Evolutionary conservation across 1,140 invertebrate genomes (phyloP), one percentile per base, ranked within the genome.

Genomic region (honey bee (Apis mellifera)): DNA sequence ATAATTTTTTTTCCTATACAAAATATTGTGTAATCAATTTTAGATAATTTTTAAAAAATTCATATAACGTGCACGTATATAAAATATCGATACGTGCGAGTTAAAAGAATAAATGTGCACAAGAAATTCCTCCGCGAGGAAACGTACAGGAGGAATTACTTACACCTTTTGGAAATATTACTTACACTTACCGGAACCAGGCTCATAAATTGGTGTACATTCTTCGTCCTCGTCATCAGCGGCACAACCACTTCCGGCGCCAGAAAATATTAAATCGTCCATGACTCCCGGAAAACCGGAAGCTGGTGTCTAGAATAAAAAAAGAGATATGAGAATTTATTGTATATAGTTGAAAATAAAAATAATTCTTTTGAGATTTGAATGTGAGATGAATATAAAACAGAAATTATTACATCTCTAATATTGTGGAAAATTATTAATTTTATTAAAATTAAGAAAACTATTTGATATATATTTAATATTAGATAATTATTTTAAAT

Each of bases 231-330:
- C 96, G 90, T 97, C 97, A 90, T 98, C 97, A 83, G 97, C 96
- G 54, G 97, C 95, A 91, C 97, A 98, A 0, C 97, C 97, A 21
- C 97, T 98, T 17, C 98, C 97, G 11, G 97, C 97, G 26, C 97
- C 97, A 9, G 97, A 98, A 92, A 97, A 98, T 78, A 98, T 97
- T 52, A 98, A 93, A 90, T 98, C 97, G 89, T 98, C 97, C 88
- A 96, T 95, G 4, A 97, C 96, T 9, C 97, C 96, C 1, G 96
- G 96, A 89, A 96, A 96, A 7, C 96, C 97, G 26, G 97, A 97
- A 11, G 97, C 96, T 17, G 97, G 97, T n/a, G 97, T 98, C 97
- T 98, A 92, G 15, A 92, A 66, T 65, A 80, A 11, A 62, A 62
- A 77, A 59, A 42, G n/a, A 55, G 21, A 54, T 60, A 68, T 17